phyloP scores from a whole-genome alignment of 1,140 invertebrate genomes.

The Gryllus bimaculatus region DNA sequence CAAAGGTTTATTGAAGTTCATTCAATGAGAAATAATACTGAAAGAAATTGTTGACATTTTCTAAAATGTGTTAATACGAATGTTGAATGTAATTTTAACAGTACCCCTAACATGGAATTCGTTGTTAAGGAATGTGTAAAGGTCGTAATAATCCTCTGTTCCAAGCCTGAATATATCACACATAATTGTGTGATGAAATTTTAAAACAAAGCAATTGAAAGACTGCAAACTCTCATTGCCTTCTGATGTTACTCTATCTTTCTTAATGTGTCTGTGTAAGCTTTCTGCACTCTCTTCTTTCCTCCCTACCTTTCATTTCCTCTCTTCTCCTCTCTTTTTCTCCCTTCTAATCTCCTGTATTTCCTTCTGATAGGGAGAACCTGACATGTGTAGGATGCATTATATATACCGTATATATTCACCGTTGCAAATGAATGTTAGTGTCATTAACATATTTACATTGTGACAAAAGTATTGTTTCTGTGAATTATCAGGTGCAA shows the following conservation, averaged over 20 bases:
- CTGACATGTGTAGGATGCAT: background rate
- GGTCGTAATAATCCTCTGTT: background rate
- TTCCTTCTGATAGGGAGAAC: background rate
- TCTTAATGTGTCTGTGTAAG: constrained; percentile 1
- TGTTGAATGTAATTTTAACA: too few relatives aligned
- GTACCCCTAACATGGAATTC: too few relatives aligned
- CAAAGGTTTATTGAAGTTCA: too few relatives aligned
- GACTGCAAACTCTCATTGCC: background rate
- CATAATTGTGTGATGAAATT: background rate
- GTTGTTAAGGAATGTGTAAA: too few relatives aligned
- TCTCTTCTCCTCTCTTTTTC: background rate
- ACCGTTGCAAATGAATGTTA: too few relatives aligned
- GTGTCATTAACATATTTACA: too few relatives aligned
- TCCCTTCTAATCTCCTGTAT: background rate
- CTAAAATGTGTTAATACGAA: too few relatives aligned
- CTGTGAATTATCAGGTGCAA: too few relatives aligned
- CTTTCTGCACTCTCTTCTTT: background rate
- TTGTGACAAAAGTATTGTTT: too few relatives aligned
- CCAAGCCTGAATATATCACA: background rate
- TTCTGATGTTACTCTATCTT: constrained; percentile 1
- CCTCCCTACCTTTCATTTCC: background rate
- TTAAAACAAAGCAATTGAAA: constrained; percentile 1
- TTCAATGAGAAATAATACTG: too few relatives aligned
- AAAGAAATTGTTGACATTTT: too few relatives aligned
- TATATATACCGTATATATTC: too few relatives aligned